These are phyloP conservation scores for Melanotaenia parkinsoni DNA, from an alignment of 2,797 vertebrate genomes.

Conservation along the genomic window DNA sequence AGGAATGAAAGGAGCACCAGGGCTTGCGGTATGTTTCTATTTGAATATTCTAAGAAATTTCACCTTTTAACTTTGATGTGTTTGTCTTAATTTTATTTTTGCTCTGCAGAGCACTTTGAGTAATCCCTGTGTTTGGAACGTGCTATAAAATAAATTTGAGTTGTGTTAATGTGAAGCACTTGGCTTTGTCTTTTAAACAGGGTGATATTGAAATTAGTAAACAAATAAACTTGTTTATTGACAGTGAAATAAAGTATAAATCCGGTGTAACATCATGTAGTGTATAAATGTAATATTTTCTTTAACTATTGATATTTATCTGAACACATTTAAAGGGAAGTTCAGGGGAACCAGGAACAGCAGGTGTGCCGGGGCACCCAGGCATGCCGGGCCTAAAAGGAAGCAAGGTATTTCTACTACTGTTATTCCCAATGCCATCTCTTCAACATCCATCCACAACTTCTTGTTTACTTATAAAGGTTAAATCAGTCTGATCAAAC, in stretches of 20 bases:
- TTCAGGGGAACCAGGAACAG: conserved; percentile 81
- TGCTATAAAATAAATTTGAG: not conserved
- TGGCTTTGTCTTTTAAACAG: not conserved
- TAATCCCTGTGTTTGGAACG: not conserved
- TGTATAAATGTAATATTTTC: not conserved
- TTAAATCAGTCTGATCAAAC: not conserved
- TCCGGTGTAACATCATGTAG: not conserved
- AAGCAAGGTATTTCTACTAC: conserved; percentile 83
- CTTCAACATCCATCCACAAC: not conserved
- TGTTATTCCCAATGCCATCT: not conserved
- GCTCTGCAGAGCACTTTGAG: not conserved
- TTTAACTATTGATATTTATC: conserved; percentile 16
- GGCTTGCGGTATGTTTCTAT: conserved; percentile 83
- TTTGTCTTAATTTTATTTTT: not conserved
- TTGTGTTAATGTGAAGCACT: conserved; percentile 9
- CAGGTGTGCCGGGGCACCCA: conserved; percentile 90
- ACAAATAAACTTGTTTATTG: not conserved
- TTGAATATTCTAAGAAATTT: conserved; percentile 21
- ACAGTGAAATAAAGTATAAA: not conserved
- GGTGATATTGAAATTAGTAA: not conserved
- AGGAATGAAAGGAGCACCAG: conserved; percentile 84
- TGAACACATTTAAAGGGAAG: conserved; percentile 83
- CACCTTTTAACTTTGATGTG: not conserved
- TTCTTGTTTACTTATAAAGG: not conserved
- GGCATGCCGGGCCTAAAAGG: conserved; percentile 90